A percentile compares a stretch with the other conserved stretches of the same genome.
Conservation (phyloP, 2,113 vertebrate genomes). For the Trogon melanurus region DNA sequence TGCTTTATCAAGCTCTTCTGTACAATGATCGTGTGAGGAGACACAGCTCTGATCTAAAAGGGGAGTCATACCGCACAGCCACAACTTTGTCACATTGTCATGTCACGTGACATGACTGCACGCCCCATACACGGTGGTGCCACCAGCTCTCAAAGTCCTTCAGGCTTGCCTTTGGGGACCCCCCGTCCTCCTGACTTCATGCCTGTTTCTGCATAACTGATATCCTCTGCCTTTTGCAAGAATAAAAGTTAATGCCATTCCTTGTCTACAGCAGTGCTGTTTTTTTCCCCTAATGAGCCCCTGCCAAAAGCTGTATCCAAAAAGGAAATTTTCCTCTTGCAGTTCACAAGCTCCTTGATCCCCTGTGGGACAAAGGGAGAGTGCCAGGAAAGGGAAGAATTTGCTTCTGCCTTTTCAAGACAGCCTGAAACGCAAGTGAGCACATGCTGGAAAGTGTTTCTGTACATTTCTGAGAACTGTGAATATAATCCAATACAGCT, state of each 20-base stretch:
- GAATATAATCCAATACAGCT: conserved; percentile 23
- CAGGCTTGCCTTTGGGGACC: not conserved
- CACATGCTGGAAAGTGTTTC: not conserved
- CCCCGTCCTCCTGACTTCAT: not conserved
- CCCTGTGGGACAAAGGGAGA: conserved; percentile 14
- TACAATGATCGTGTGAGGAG: fast-evolving
- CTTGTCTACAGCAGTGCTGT: not conserved
- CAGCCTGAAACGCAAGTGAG: not conserved
- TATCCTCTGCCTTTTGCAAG: not conserved
- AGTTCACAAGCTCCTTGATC: conserved; percentile 13
- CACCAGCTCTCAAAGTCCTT: not conserved
- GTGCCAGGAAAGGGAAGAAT: conserved; percentile 44
- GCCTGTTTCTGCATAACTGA: not conserved
- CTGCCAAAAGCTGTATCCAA: conserved; percentile 7
- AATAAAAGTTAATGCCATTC: not conserved
- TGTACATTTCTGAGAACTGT: conserved; percentile 1
- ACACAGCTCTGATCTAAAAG: not conserved
- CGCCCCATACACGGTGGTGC: too few relatives aligned
- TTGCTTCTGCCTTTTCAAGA: not conserved
- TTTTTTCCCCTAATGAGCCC: not conserved
- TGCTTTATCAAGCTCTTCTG: not conserved
- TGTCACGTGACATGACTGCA: too few relatives aligned
- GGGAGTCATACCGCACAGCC: not conserved
- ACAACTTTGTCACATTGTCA: not conserved
- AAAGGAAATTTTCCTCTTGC: not conserved